Conservation (phyloP, 2,797 vertebrate species). For the Melanotaenia maccullochi region DNA sequence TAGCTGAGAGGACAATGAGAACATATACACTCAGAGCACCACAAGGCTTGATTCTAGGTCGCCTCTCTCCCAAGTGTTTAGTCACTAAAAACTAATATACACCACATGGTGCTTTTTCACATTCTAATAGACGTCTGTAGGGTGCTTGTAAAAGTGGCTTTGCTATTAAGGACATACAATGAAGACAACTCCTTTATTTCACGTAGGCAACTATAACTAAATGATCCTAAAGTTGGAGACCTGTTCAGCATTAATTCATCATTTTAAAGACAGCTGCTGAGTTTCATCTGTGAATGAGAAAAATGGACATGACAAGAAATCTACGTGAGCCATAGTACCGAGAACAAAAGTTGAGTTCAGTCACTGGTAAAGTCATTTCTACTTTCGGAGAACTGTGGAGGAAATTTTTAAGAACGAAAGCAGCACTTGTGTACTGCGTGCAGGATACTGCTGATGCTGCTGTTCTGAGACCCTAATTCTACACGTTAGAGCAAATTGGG, state of each 20-base stretch:
- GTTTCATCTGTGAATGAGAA: conserved; percentile 10
- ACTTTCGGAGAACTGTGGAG: conserved; percentile 52
- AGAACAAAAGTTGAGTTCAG: conserved; percentile 33
- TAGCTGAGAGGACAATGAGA: conserved; percentile 82
- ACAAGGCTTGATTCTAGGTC: conserved; percentile 84
- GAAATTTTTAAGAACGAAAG: conserved; percentile 45
- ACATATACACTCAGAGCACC: conserved; percentile 80
- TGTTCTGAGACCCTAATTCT: conserved; percentile 66
- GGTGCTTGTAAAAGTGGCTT: conserved; percentile 72
- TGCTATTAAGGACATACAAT: conserved; percentile 69
- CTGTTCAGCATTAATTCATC: conserved; percentile 48
- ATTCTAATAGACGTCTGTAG: conserved; percentile 77
- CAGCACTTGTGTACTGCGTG: conserved; percentile 12
- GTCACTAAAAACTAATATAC: conserved; percentile 81
- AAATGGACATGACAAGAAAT: conserved; percentile 7
- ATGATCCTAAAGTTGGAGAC: conserved; percentile 64
- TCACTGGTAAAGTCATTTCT: conserved; percentile 23
- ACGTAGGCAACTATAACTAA: conserved; percentile 41
- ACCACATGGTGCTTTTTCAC: conserved; percentile 76
- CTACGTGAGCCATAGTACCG: conserved; percentile 6
- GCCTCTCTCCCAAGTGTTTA: conserved; percentile 84
- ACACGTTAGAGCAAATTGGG: conserved; percentile 65
- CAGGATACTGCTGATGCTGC: conserved; percentile 58
- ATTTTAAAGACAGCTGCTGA: conserved; percentile 54
- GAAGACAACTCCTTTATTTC: conserved; percentile 46